These are phyloP conservation scores for Daktulosphaira vitifoliae DNA, from an alignment of 1,140 invertebrate genomes.

Conservation along the genomic window DNA sequence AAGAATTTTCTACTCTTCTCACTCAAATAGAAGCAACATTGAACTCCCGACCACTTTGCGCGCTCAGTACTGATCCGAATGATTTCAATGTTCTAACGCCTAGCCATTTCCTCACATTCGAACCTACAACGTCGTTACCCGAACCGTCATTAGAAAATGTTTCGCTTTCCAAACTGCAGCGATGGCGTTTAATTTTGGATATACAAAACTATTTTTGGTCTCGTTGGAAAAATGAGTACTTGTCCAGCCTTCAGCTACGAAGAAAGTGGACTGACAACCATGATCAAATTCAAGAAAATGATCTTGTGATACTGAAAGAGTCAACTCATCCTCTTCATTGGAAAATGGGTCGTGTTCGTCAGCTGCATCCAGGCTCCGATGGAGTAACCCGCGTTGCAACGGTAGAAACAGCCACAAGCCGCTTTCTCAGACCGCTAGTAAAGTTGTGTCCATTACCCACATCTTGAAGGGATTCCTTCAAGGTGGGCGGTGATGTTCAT, in stretches of 20 bases:
- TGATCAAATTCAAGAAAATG: not conserved
- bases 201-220: constrained; percentile 39
- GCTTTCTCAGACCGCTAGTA: not conserved
- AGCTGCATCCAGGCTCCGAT: constrained; percentile 15
- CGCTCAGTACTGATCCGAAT: constrained; percentile 40
- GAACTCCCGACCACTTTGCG: constrained; percentile 42
- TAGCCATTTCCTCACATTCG: constrained; percentile 39
- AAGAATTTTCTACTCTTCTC: constrained; percentile 39
- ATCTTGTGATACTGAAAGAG: not conserved
- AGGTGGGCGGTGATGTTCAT: constrained; percentile 6
- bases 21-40: constrained; percentile 39
- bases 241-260: constrained; percentile 38
- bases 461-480: not conserved
- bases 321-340: constrained; percentile 6
- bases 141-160: constrained; percentile 9
- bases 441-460: constrained; percentile 22
- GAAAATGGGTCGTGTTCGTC: not conserved
- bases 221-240: constrained; percentile 39
- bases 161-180: constrained; percentile 33
- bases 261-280: constrained; percentile 37
- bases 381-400: constrained; percentile 10
- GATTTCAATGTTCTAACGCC: constrained; percentile 40
- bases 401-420: constrained; percentile 9
- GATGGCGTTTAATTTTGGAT: constrained; percentile 35
- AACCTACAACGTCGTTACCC: constrained; percentile 24